These are phyloP conservation scores for Cybosia mesomella DNA, from an alignment of 2,888 invertebrate species.

Conservation along the genomic window DNA sequence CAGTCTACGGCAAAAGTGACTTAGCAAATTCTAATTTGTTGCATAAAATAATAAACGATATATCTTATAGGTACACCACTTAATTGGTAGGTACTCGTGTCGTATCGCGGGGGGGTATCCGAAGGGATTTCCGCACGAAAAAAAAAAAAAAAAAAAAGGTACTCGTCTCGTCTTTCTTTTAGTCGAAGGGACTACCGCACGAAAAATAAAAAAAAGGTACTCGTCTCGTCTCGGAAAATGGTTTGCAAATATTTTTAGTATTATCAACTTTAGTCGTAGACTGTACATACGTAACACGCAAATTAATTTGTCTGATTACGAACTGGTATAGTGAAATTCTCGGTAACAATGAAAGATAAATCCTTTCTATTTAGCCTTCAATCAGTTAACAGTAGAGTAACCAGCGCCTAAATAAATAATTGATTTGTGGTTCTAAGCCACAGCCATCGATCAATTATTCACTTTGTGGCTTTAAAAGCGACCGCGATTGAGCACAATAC, in stretches of 20 bases:
- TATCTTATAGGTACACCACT: no score
- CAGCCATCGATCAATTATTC: constrained; percentile 47
- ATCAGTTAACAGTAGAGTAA: constrained; percentile 45
- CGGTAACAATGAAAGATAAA: constrained; percentile 43
- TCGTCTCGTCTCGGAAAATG: no score
- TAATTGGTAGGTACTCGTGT: no score
- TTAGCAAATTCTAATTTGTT: no score
- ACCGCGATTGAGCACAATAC: constrained; percentile 30
- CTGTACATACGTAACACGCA: constrained; percentile 13
- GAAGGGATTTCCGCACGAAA: no score
- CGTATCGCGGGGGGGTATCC: no score
- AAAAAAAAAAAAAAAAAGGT: no score
- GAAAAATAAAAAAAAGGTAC: no score
- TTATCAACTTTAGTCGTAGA: background rate
- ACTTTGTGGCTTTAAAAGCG: constrained; percentile 34
- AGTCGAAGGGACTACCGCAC: no score
- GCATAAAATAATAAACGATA: no score
- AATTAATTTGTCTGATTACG: constrained; percentile 46
- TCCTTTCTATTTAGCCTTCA: constrained; percentile 44
- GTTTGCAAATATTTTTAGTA: background rate
- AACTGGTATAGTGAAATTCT: constrained; percentile 35
- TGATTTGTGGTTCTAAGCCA: constrained; percentile 43
- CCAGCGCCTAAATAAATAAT: constrained; percentile 51
- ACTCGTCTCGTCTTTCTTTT: no score
- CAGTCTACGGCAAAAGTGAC: no score